Conservation (phyloP, 2,797 vertebrate genomes). For the Artibeus jamaicensis region DNA sequence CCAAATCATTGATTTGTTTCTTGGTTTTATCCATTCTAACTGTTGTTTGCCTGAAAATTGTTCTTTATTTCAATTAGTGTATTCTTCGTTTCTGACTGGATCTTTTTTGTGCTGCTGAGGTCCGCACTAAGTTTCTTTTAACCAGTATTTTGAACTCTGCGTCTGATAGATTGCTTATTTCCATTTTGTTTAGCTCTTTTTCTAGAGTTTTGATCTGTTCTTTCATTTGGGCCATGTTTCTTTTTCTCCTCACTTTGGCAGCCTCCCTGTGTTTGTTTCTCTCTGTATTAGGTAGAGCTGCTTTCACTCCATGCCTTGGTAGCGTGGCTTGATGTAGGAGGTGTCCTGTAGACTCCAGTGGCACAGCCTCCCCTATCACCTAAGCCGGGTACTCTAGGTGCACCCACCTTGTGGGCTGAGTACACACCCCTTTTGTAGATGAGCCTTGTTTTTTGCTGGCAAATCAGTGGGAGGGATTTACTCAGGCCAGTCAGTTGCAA, state of each 20-base stretch:
- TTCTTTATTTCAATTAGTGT: not conserved
- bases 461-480: not conserved
- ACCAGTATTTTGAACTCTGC: not conserved
- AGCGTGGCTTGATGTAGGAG: not conserved
- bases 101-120: not conserved
- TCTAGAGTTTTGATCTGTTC: not conserved
- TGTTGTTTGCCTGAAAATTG: not conserved
- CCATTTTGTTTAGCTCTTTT: not conserved
- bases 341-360: not conserved
- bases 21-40: not conserved
- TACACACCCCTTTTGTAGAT: not conserved
- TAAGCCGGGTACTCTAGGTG: not conserved
- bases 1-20: not conserved
- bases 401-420: not conserved
- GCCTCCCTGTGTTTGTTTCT: not conserved
- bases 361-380: not conserved
- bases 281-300: not conserved
- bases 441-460: not conserved
- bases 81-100: not conserved
- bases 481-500: not conserved
- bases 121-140: not conserved
- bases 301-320: not conserved
- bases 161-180: not conserved
- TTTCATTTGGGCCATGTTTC: not conserved
- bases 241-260: not conserved